Conservation (phyloP, 1,140 invertebrate species). For the Pseudomyrmex gracilis region DNA sequence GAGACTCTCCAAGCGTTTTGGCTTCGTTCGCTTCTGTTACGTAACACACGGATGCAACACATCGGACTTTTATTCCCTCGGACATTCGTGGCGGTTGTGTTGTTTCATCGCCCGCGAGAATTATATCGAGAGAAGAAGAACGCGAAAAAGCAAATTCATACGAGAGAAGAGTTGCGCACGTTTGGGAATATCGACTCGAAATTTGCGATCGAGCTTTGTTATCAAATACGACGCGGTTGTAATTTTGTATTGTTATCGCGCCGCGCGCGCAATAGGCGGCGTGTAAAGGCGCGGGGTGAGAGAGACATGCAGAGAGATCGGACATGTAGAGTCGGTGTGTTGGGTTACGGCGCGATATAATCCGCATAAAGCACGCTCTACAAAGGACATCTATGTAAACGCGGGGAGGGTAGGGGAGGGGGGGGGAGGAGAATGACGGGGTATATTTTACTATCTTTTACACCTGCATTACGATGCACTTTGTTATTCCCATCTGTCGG, state of each 20-base stretch:
- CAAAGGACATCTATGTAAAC: not conserved
- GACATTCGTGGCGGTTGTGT: too few species aligned
- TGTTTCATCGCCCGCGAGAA: too few species aligned
- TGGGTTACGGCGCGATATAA: not conserved
- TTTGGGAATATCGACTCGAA: not conserved
- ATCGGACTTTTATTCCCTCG: too few species aligned
- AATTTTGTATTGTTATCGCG: too few species aligned
- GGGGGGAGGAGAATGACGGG: not conserved
- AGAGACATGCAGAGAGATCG: too few species aligned
- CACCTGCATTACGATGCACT: not conserved
- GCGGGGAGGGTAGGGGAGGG: too few species aligned
- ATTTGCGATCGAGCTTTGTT: not conserved
- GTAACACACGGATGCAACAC: too few species aligned
- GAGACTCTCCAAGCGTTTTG: too few species aligned
- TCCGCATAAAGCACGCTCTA: not conserved
- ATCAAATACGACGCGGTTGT: not conserved
- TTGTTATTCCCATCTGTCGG: not conserved
- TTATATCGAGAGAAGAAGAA: too few species aligned
- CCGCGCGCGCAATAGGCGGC: not conserved
- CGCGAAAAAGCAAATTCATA: too few species aligned
- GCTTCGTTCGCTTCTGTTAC: too few species aligned
- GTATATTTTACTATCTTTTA: constrained; percentile 3
- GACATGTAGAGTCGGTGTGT: not conserved
- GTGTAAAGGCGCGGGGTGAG: not conserved
- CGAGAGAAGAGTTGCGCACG: too few species aligned